These are phyloP conservation scores for Chloroclystis v-ata DNA, from an alignment of 2,888 invertebrate species.

Conservation along the genomic window DNA sequence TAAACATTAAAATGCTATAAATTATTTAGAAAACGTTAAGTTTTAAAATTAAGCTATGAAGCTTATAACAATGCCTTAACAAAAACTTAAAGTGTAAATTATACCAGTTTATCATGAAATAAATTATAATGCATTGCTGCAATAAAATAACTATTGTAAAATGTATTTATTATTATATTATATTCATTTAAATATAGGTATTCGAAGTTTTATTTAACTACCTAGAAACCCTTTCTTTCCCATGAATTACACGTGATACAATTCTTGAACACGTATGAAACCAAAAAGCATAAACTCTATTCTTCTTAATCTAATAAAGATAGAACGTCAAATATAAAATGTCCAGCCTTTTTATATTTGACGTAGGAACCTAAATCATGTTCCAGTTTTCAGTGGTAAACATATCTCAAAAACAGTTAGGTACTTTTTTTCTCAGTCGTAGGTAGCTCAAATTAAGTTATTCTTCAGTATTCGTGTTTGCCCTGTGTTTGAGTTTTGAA, in stretches of 20 bases:
- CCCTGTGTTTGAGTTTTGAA: slow-evolving; percentile 18
- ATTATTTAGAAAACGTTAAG: slow-evolving; percentile 5
- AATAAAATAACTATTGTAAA: slow-evolving; percentile 70
- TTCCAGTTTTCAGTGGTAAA: too few species aligned
- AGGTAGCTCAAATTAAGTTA: not conserved
- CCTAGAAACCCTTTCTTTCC: slow-evolving; percentile 13
- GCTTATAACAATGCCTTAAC: slow-evolving; percentile 43
- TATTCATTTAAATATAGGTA: slow-evolving; percentile 59
- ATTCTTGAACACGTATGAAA: too few species aligned
- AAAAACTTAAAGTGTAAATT: slow-evolving; percentile 41
- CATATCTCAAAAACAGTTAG: not conserved
- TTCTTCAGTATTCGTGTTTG: not conserved
- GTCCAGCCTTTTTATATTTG: too few species aligned
- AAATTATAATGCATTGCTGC: slow-evolving; percentile 22
- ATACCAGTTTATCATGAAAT: slow-evolving; percentile 31
- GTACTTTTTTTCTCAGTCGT: not conserved
- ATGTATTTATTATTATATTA: slow-evolving; percentile 77
- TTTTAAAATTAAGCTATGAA: slow-evolving; percentile 6
- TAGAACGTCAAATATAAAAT: slow-evolving; percentile 1
- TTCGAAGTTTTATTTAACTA: slow-evolving; percentile 35
- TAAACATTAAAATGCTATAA: slow-evolving; percentile 18
- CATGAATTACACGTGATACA: not conserved
- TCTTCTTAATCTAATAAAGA: too few species aligned
- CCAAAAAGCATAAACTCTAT: too few species aligned
- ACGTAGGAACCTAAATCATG: not conserved